phyloP scores from a whole-genome alignment of 1,140 invertebrate species.

The Bemisia tabaci region DNA sequence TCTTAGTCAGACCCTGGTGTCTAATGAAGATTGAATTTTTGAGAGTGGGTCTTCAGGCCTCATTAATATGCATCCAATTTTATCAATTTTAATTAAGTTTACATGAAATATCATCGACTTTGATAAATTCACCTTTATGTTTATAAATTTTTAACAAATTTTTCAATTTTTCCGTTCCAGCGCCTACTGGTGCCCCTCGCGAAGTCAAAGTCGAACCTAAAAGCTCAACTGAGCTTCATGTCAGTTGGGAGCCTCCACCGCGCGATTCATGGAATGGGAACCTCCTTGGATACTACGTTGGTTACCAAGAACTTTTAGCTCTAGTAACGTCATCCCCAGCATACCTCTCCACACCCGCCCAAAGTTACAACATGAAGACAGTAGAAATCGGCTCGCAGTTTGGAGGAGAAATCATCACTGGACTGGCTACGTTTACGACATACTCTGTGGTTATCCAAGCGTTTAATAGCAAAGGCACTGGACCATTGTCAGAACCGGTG shows the following conservation, averaged over 20 bases:
- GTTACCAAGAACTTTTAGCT: constrained; percentile 49
- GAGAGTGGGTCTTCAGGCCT: too few species aligned
- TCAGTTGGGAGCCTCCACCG: constrained; percentile 79
- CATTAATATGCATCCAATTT: too few species aligned
- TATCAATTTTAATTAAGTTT: too few species aligned
- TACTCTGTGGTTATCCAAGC: constrained; percentile 84
- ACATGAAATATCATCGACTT: too few species aligned
- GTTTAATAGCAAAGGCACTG: constrained; percentile 79
- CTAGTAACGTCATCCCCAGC: constrained; percentile 5
- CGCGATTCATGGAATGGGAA: constrained; percentile 81
- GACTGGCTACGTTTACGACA: constrained; percentile 69
- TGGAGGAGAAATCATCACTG: constrained; percentile 48
- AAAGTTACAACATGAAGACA: constrained; percentile 52
- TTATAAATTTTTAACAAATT: too few species aligned
- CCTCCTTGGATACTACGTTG: constrained; percentile 83
- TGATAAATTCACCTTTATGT: too few species aligned
- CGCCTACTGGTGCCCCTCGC: constrained; percentile 70
- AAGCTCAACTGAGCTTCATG: constrained; percentile 74
- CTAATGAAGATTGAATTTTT: too few species aligned
- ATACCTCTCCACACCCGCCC: constrained; percentile 27
- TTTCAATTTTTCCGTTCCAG: constrained; percentile 32
- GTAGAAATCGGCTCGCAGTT: constrained; percentile 47
- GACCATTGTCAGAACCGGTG: constrained; percentile 69
- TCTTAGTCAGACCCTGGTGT: too few species aligned
- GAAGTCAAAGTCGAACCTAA: constrained; percentile 73